Evolutionary conservation across 1,140 invertebrate genomes (phyloP).

Genomic region (Vanessa tameamea): DNA sequence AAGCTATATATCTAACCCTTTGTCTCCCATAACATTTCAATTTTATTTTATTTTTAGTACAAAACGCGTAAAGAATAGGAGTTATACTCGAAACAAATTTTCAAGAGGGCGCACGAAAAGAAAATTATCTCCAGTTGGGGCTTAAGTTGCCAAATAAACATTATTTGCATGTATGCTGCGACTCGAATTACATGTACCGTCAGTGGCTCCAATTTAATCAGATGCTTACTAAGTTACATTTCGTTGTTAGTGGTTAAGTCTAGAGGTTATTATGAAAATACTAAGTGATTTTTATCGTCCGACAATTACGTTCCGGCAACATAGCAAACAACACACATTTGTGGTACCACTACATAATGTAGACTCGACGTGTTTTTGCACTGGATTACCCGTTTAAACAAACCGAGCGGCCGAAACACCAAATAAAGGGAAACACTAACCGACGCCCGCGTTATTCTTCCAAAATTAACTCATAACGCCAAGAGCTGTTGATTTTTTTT

Average conservation of each 20-base stretch:
- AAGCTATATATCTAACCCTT: too few species aligned
- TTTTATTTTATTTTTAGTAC: too few species aligned
- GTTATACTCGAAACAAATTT: too few species aligned
- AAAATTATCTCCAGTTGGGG: not conserved
- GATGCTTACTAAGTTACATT: conserved; percentile 31
- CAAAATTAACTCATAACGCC: conserved; percentile 80
- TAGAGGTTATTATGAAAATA: conserved; percentile 48
- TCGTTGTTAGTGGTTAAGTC: conserved; percentile 41
- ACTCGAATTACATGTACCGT: conserved; percentile 25
- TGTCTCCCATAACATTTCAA: too few species aligned
- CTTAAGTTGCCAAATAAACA: conserved; percentile 28
- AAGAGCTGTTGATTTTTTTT: conserved; percentile 75
- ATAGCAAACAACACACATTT: conserved; percentile 54
- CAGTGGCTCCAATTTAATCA: conserved; percentile 33
- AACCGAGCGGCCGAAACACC: conserved; percentile 68
- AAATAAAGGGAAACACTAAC: conserved; percentile 78
- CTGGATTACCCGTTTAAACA: conserved; percentile 77
- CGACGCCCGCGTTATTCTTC: conserved; percentile 74
- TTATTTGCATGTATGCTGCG: conserved; percentile 33
- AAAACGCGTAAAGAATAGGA: too few species aligned
- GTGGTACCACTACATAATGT: conserved; percentile 62
- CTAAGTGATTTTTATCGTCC: conserved; percentile 70
- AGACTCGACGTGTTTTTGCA: conserved; percentile 65
- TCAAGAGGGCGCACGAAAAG: not conserved
- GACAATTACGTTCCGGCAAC: conserved; percentile 46